These are phyloP conservation scores for Ciconia nigra DNA, from an alignment of 2,797 vertebrate genomes.

Conservation along the genomic window DNA sequence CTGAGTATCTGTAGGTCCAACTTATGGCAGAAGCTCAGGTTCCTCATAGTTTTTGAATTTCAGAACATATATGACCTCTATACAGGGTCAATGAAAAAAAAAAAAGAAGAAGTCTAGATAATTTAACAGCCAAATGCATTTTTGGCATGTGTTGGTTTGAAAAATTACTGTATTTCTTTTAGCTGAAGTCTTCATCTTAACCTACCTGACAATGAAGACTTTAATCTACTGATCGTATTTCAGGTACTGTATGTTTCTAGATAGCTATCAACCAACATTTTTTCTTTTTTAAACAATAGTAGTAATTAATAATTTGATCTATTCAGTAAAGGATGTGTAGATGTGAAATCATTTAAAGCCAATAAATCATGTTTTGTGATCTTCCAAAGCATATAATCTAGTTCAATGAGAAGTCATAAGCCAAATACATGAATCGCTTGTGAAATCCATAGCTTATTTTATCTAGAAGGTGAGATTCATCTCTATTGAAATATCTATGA, in stretches of 20 bases:
- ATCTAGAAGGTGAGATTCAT: neutral
- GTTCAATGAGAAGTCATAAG: neutral
- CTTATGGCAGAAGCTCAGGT: neutral
- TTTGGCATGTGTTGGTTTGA: neutral
- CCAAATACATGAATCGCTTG: neutral
- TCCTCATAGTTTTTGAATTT: neutral
- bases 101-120: neutral
- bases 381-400: neutral
- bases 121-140: neutral
- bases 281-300: neutral
- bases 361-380: neutral
- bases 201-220: neutral
- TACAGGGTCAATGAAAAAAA: neutral
- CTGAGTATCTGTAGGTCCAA: neutral
- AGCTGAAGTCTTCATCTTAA: neutral
- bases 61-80: neutral
- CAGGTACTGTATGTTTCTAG: neutral
- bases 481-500: neutral
- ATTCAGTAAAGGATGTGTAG: neutral
- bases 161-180: neutral
- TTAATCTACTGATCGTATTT: neutral
- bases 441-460: neutral
- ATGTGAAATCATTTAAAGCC: neutral
- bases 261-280: accelerated
- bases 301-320: neutral